Conservation (phyloP, 2,797 vertebrate genomes). For the Galagoides demidoff region DNA sequence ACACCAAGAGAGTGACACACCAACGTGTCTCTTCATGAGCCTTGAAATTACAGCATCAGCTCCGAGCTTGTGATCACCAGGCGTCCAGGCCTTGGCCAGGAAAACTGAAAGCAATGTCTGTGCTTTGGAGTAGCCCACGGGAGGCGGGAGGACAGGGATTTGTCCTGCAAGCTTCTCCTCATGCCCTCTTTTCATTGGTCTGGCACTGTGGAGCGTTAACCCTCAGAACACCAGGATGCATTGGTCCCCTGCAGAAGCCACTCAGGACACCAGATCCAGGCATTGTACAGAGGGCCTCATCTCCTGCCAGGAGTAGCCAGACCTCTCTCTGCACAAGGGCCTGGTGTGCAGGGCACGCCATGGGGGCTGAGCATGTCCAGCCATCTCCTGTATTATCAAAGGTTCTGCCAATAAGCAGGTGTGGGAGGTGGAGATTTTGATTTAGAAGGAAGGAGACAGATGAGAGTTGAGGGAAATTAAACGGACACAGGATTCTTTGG, state of each 20-base stretch:
- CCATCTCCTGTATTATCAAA: background rate
- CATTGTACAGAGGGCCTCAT: fast-evolving
- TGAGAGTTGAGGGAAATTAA: background rate
- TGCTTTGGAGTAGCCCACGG: background rate
- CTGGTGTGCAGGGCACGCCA: no score
- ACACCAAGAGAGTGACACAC: background rate
- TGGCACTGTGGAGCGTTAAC: background rate
- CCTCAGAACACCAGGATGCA: background rate
- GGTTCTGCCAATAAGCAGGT: background rate
- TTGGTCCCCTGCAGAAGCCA: background rate
- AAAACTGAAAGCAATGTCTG: background rate
- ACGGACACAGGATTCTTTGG: background rate
- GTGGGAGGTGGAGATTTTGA: fast-evolving
- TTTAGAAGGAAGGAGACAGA: background rate
- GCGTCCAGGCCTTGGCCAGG: background rate
- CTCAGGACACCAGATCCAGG: background rate
- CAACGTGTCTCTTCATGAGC: fast-evolving
- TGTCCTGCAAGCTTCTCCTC: background rate
- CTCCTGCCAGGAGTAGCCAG: fast-evolving
- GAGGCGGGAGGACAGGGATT: background rate
- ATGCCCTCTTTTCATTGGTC: background rate
- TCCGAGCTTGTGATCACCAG: no score
- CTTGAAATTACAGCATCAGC: background rate
- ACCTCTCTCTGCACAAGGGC: background rate
- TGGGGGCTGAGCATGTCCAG: background rate